Percentiles rank a stretch among this genome's conserved stretches.
Evolutionary conservation across 2,113 vertebrate species (phyloP).

Genomic region (Bubo blakistoni): DNA sequence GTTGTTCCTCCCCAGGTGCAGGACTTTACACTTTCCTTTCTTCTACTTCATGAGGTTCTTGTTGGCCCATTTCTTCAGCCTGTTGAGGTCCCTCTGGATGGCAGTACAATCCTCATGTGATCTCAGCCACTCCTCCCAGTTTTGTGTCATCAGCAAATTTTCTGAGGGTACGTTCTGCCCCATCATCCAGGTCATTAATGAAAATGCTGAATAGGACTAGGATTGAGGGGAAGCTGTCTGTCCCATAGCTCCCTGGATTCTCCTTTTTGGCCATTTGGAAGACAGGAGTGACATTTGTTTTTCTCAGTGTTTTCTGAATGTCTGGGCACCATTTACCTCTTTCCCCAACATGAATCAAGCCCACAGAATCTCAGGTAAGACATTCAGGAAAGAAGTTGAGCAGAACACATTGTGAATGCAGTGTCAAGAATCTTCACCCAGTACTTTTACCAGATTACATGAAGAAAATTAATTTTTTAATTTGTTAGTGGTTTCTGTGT

Average conservation of each 20-base stretch:
- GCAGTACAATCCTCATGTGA: not conserved
- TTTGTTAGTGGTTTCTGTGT: not conserved
- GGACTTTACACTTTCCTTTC: not conserved
- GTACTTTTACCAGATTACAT: not conserved
- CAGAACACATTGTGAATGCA: not conserved
- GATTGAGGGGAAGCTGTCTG: not conserved
- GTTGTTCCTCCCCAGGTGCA: not conserved
- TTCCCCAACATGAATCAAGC: not conserved
- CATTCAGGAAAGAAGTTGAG: not conserved
- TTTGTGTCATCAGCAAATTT: not conserved
- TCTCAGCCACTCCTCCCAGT: no score
- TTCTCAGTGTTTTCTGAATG: not conserved
- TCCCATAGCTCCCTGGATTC: not conserved
- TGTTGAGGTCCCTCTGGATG: not conserved
- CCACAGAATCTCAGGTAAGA: not conserved
- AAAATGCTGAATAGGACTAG: not conserved
- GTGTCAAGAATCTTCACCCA: not conserved
- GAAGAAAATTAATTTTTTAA: not conserved
- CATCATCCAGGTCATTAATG: not conserved
- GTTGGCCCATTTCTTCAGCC: not conserved
- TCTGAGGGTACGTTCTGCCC: accelerated
- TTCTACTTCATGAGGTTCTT: not conserved
- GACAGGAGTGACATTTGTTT: not conserved
- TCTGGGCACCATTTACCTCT: not conserved
- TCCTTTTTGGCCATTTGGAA: not conserved